Percentiles rank a stretch among this genome's conserved stretches.
Conservation (phyloP, 2,113 vertebrate genomes). For the Blennius ocellaris region DNA sequence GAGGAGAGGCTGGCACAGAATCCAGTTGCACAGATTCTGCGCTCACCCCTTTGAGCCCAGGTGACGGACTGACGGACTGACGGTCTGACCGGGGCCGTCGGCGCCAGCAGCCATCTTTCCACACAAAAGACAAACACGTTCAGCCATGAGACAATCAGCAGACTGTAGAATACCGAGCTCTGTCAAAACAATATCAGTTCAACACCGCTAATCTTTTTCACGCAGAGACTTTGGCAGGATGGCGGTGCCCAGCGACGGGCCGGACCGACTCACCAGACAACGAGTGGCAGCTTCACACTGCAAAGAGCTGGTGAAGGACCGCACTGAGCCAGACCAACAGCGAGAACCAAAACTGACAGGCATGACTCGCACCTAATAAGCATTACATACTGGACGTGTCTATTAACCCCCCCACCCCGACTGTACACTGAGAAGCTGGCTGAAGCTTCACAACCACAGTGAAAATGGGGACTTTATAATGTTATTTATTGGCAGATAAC, state of each 20-base stretch:
- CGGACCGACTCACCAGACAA: conserved; percentile 45
- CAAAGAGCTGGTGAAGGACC: conserved; percentile 30
- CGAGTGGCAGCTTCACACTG: conserved; percentile 58
- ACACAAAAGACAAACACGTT: neutral
- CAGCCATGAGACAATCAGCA: conserved; percentile 16
- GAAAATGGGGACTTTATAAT: neutral
- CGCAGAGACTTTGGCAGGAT: conserved; percentile 33
- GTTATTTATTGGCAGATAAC: neutral
- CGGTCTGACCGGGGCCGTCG: too few species aligned
- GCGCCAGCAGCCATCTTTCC: too few species aligned
- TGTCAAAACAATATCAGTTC: conserved; percentile 20
- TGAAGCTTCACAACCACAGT: neutral
- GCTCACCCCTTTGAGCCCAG: neutral
- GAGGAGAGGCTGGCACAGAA: conserved; percentile 26
- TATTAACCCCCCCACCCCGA: conserved; percentile 2
- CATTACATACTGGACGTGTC: conserved; percentile 24
- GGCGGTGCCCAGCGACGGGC: conserved; percentile 9
- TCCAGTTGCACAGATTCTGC: too few species aligned
- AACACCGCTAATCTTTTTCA: conserved; percentile 29
- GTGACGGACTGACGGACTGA: too few species aligned
- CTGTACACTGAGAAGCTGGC: neutral
- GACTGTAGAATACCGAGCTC: neutral
- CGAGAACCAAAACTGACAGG: conserved; percentile 39
- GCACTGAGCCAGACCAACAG: conserved; percentile 35
- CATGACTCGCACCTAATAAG: conserved; percentile 49